Evolutionary conservation across 2,113 vertebrate species (phyloP).

Genomic region (Hystrix cristata): DNA sequence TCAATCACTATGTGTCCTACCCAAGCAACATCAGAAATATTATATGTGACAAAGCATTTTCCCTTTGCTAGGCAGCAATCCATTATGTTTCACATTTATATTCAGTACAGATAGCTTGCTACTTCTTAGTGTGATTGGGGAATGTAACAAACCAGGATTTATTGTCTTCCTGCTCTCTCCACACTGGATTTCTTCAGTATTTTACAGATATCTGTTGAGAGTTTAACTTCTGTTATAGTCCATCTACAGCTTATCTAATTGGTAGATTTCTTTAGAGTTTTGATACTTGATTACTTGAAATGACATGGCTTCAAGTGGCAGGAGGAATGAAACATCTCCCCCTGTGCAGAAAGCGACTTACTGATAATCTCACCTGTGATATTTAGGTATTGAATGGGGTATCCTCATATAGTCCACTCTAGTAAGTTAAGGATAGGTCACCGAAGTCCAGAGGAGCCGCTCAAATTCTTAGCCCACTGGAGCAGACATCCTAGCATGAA

Average conservation of each 20-base stretch:
- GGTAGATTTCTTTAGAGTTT: conserved; percentile 8
- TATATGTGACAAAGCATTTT: conserved; percentile 62
- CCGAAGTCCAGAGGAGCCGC: not conserved
- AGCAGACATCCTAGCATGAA: not conserved
- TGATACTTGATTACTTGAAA: conserved; percentile 43
- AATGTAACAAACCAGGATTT: conserved; percentile 48
- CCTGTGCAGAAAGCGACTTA: not conserved
- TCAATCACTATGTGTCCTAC: conserved; percentile 63
- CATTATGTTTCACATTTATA: conserved; percentile 64
- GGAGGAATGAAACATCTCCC: not conserved
- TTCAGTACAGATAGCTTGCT: conserved; percentile 59
- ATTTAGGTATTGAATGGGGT: not conserved
- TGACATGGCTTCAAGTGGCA: not conserved
- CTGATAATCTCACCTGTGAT: not conserved
- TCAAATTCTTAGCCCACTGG: not conserved
- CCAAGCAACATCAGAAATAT: conserved; percentile 58
- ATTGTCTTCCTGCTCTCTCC: conserved; percentile 5
- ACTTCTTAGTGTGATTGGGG: not conserved
- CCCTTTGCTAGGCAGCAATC: conserved; percentile 30
- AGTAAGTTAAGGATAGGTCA: not conserved
- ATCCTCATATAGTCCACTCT: not conserved
- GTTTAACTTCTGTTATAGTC: not conserved
- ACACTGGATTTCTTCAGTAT: not conserved
- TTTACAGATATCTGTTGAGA: not conserved
- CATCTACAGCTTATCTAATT: not conserved